These are phyloP conservation scores for Cryptus armator DNA, from an alignment of 2,888 invertebrate genomes.

Conservation along the genomic window DNA sequence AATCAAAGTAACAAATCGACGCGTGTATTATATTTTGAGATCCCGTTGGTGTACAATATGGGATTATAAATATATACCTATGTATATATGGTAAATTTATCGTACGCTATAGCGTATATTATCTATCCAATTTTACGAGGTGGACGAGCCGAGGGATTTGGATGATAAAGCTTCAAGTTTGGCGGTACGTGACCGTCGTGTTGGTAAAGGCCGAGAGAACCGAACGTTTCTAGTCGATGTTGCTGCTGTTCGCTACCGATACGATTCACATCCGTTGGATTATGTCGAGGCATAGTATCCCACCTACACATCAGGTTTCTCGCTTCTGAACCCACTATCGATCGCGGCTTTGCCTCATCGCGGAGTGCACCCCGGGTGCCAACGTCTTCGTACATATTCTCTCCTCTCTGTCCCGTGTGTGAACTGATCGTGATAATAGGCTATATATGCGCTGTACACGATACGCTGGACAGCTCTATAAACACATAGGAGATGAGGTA, in stretches of 20 bases:
- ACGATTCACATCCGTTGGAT: conserved; percentile 63
- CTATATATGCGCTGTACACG: conserved; percentile 25
- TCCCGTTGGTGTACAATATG: no score
- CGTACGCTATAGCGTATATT: not conserved
- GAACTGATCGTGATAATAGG: conserved; percentile 59
- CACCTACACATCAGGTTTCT: conserved; percentile 23
- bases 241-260: conserved; percentile 65
- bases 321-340: conserved; percentile 44
- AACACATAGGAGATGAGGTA: conserved; percentile 44
- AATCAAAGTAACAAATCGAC: no score
- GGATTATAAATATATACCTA: not conserved
- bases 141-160: conserved; percentile 60
- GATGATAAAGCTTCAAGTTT: conserved; percentile 62
- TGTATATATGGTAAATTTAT: not conserved
- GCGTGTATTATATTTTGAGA: no score
- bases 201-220: conserved; percentile 12
- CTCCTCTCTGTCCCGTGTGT: conserved; percentile 21
- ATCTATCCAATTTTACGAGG: conserved; percentile 57
- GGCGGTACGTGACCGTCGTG: conserved; percentile 56
- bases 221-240: conserved; percentile 45
- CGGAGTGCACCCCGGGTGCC: conserved; percentile 30
- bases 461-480: conserved; percentile 19
- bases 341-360: conserved; percentile 46
- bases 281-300: conserved; percentile 53
- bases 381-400: conserved; percentile 45